These are phyloP conservation scores for Ichneumoninae sp. DNA, from an alignment of 2,888 invertebrate genomes.

Conservation along the genomic window DNA sequence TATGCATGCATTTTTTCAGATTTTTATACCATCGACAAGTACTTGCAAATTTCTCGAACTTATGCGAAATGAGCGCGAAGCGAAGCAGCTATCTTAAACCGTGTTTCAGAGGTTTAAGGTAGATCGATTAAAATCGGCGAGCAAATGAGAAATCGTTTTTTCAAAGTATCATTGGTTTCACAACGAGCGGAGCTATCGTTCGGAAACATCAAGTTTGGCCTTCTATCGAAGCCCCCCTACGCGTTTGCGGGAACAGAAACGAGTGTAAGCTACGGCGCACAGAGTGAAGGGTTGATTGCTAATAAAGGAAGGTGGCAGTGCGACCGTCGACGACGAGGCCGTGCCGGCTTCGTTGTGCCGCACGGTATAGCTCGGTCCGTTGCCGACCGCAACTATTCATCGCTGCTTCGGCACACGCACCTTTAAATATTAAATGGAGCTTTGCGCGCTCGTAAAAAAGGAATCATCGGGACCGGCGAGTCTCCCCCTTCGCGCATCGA, in stretches of 20 bases:
- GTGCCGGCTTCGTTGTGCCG: constrained; percentile 58
- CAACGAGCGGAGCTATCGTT: not conserved
- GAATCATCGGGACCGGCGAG: constrained; percentile 29
- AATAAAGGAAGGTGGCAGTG: constrained; percentile 71
- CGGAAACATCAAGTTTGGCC: not conserved
- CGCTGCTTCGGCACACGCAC: constrained; percentile 78
- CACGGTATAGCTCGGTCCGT: constrained; percentile 57
- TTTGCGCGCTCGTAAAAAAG: constrained; percentile 79
- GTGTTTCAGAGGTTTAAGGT: too few species aligned
- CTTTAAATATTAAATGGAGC: constrained; percentile 84
- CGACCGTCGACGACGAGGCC: constrained; percentile 59
- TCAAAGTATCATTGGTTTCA: too few species aligned
- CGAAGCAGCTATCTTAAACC: too few species aligned
- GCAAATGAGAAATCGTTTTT: too few species aligned
- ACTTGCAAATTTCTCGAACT: too few species aligned
- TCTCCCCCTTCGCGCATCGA: constrained; percentile 18
- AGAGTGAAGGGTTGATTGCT: constrained; percentile 69
- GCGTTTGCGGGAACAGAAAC: constrained; percentile 12
- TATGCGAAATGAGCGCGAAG: too few species aligned
- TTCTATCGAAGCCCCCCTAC: not conserved
- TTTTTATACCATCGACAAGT: too few species aligned
- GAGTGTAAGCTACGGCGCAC: constrained; percentile 43
- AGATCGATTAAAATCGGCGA: too few species aligned
- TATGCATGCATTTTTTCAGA: too few species aligned
- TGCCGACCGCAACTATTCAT: constrained; percentile 81